A percentile compares a stretch with the other conserved stretches of the same genome.
phyloP scores from a whole-genome alignment of 1,140 invertebrate genomes.

The Metopolophium dirhodum region DNA sequence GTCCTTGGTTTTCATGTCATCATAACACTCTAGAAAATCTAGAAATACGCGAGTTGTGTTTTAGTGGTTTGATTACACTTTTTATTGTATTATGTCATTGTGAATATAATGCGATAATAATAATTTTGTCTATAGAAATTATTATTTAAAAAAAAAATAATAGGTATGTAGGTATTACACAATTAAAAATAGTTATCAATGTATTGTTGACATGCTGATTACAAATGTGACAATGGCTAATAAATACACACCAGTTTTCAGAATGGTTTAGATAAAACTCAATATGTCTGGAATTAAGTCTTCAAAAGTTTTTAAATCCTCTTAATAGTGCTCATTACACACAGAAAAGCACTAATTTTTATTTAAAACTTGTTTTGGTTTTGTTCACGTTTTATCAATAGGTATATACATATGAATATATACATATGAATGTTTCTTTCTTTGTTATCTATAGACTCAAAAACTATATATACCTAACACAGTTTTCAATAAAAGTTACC shows the following conservation, averaged over 20 bases:
- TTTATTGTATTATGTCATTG: accelerated
- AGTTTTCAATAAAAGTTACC: too few species aligned
- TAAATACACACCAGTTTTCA: not conserved
- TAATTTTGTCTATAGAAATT: not conserved
- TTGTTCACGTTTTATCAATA: not conserved
- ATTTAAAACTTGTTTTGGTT: not conserved
- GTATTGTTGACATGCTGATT: not conserved
- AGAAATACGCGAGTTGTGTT: not conserved
- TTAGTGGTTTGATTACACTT: not conserved
- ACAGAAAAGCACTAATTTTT: not conserved
- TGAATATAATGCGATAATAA: not conserved
- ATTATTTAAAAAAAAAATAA: too few species aligned
- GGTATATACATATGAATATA: too few species aligned
- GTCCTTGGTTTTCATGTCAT: not conserved
- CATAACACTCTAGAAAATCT: not conserved
- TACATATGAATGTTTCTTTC: too few species aligned
- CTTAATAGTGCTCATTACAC: not conserved
- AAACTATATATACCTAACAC: too few species aligned
- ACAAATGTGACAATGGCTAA: not conserved
- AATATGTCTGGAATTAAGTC: not conserved
- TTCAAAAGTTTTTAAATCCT: not conserved
- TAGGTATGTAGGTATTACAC: not conserved
- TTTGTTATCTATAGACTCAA: too few species aligned
- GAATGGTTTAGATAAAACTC: not conserved
- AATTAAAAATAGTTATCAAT: not conserved